phyloP scores from a whole-genome alignment of 1,140 invertebrate species.

The Leptopilina boulardi region DNA sequence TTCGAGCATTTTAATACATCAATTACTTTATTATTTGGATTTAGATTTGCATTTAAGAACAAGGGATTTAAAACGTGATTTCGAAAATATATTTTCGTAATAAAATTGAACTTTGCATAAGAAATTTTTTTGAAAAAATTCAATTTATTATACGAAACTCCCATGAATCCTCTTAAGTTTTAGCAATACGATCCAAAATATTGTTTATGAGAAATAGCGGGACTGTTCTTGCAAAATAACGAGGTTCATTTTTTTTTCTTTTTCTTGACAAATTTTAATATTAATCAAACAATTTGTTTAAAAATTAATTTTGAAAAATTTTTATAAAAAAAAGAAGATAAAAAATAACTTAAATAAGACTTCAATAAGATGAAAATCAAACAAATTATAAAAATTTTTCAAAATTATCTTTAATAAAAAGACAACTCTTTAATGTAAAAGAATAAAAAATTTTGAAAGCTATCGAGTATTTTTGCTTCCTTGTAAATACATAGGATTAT shows the following conservation, averaged over 20 bases:
- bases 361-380: too few relatives aligned
- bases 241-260: too few relatives aligned
- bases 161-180: background rate
- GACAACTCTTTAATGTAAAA: too few relatives aligned
- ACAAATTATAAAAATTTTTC: too few relatives aligned
- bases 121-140: too few relatives aligned
- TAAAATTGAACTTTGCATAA: too few relatives aligned
- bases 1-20: background rate
- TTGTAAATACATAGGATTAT: too few relatives aligned
- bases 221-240: constrained; percentile 16
- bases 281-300: background rate
- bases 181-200: constrained; percentile 2
- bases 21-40: background rate
- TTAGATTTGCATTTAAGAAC: constrained; percentile 1
- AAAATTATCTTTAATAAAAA: too few relatives aligned
- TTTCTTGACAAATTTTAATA: background rate
- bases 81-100: background rate
- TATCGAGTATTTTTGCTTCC: too few relatives aligned
- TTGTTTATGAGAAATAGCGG: background rate
- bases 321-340: too few relatives aligned
- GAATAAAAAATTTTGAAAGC: too few relatives aligned
- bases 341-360: too few relatives aligned
- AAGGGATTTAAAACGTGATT: background rate
- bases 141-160: background rate
- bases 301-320: background rate